Evolutionary conservation across 2,888 invertebrate species (phyloP).

Genomic region (Prenolepis imparis): DNA sequence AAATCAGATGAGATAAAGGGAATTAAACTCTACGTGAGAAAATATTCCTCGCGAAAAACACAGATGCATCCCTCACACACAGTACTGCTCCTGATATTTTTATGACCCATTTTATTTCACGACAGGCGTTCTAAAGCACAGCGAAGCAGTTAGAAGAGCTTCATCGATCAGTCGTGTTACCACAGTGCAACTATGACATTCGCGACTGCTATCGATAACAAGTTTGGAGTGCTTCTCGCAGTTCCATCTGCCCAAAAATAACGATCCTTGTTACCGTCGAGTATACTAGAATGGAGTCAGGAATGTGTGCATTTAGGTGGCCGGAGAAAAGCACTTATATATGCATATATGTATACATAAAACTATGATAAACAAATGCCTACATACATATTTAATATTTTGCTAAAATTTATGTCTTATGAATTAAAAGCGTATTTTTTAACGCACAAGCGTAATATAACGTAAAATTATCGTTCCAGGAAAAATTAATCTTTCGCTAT

Average conservation of each 20-base stretch:
- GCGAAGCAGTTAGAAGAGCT: not conserved
- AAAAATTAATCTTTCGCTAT: not conserved
- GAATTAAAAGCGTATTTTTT: not conserved
- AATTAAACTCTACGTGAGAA: conserved; percentile 14
- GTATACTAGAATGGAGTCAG: not conserved
- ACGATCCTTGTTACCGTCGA: conserved; percentile 1
- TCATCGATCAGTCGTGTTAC: conserved; percentile 26
- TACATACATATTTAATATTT: not conserved
- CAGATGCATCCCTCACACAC: not conserved
- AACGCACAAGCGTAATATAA: no score
- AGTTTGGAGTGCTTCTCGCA: conserved; percentile 6
- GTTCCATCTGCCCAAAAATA: conserved; percentile 30
- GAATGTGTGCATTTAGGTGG: not conserved
- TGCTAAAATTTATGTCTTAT: not conserved
- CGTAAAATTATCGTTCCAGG: not conserved
- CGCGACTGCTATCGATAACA: conserved; percentile 19
- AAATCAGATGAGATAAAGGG: not conserved
- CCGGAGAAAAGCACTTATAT: not conserved
- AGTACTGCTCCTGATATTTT: conserved; percentile 14
- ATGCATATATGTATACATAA: not conserved
- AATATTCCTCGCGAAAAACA: not conserved
- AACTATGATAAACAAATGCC: not conserved
- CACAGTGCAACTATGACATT: not conserved
- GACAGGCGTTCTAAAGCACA: conserved; percentile 3
- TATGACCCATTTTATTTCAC: conserved; percentile 31